Conservation (phyloP, 2,797 vertebrate genomes). For the Catostomus latipinnis region DNA sequence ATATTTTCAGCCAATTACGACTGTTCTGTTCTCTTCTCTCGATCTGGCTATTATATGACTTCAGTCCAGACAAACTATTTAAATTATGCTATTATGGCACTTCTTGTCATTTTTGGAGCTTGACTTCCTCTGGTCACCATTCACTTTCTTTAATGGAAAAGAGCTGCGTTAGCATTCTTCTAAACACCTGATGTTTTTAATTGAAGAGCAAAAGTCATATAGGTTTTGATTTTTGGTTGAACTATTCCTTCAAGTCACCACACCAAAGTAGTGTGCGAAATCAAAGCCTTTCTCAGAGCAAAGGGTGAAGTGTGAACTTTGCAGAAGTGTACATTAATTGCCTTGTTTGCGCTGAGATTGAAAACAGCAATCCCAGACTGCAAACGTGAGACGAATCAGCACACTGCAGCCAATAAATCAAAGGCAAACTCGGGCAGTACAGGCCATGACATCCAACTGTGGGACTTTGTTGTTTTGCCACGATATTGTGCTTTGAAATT, state of each 20-base stretch:
- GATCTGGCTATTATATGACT: too few relatives aligned
- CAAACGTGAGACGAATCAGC: conserved; percentile 49
- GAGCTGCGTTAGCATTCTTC: too few relatives aligned
- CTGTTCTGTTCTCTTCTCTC: too few relatives aligned
- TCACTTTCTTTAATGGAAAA: too few relatives aligned
- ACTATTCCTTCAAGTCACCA: neutral
- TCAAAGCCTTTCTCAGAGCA: neutral
- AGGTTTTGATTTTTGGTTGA: neutral
- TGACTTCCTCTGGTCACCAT: too few relatives aligned
- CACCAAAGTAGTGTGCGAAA: neutral
- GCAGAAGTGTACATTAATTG: conserved; percentile 44
- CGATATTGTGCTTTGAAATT: conserved; percentile 22
- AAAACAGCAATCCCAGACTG: conserved; percentile 50
- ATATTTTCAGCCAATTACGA: too few relatives aligned
- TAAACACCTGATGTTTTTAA: too few relatives aligned
- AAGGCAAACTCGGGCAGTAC: conserved; percentile 32
- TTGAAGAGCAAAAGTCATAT: too few relatives aligned
- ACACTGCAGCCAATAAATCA: conserved; percentile 50
- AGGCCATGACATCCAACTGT: conserved; percentile 23
- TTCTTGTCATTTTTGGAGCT: too few relatives aligned
- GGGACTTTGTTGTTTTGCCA: conserved; percentile 24
- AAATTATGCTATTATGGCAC: too few relatives aligned
- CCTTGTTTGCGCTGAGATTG: conserved; percentile 21
- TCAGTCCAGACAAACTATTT: too few relatives aligned
- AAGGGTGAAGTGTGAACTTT: conserved; percentile 8